Evolutionary conservation across 2,113 vertebrate species (phyloP), one percentile per base, ranked within the genome.

Genomic region (Nothocercus julius): DNA sequence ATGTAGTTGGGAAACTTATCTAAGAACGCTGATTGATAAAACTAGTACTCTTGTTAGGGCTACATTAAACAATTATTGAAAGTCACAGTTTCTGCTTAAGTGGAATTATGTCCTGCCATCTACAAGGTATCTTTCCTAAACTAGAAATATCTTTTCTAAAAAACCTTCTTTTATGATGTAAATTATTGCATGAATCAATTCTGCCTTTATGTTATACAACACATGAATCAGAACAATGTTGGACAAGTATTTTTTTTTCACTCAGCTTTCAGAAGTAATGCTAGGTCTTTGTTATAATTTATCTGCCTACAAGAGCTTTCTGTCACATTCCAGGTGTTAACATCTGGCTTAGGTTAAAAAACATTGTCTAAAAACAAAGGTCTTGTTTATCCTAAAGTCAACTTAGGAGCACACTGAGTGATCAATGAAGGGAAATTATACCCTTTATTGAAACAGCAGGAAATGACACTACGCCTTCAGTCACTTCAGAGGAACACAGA

Each of bases 391-490:
- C 66, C 75, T 51, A 21, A 77, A 45, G 38, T 58, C 36, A 86
- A 63, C 53, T 76, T 16, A 38, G 74, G 9, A 94, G 44, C 42
- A 92, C 59, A 34, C 63, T 93, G 79, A 1, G 4, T 66, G 78
- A 88, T 82, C 89, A 93, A 34, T 73, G 70, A 87, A 34, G 32
- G 61, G 22, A 95, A 85, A 6, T 32, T 49, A 93, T 44, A 16
- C 44, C 44, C 44, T 16, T 38, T 40, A 82, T 84, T 7, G 9
- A 87, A 80, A 70, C 64, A 92, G 90, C 89, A 96, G 89, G 94
- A 96, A 95, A 78, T 91, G 93, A 95, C 89, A 80, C 59, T 51
- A 54, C 42, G 68, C 68, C 51, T 80, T 73, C 49, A 63, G 87
- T 53, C 47, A 36, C 44, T 93, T 91, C 61, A 88, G 89, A 87